Percentiles rank a stretch among this genome's conserved stretches.
phyloP scores from a whole-genome alignment of 1,140 invertebrate species.

The Anastrepha ludens region DNA sequence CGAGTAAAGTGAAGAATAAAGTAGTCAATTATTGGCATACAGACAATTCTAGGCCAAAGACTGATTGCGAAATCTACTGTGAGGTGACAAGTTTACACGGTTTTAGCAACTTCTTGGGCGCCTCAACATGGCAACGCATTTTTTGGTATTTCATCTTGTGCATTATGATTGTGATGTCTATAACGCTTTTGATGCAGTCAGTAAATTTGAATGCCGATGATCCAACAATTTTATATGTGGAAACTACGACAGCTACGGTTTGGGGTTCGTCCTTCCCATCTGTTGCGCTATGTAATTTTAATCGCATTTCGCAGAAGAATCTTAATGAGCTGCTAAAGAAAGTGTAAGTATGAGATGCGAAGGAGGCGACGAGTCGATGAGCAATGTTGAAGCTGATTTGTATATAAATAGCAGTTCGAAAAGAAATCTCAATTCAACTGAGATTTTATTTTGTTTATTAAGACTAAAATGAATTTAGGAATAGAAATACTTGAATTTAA shows the following conservation, averaged over 20 bases:
- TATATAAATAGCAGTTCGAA: too few species aligned
- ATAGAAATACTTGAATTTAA: too few species aligned
- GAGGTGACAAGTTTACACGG: slow-evolving; percentile 74
- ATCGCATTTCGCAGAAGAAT: slow-evolving; percentile 71
- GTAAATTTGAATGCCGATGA: slow-evolving; percentile 71
- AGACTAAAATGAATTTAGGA: too few species aligned
- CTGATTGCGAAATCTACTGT: slow-evolving; percentile 73
- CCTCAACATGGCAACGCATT: slow-evolving; percentile 68
- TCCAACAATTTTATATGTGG: slow-evolving; percentile 76
- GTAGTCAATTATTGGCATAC: too few species aligned
- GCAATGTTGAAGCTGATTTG: too few species aligned
- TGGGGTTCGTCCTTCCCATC: slow-evolving; percentile 82
- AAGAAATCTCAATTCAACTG: too few species aligned
- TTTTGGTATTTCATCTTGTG: slow-evolving; percentile 75
- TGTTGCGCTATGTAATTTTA: slow-evolving; percentile 81
- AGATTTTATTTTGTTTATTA: too few species aligned
- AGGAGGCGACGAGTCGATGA: too few species aligned
- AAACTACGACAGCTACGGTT: slow-evolving; percentile 79
- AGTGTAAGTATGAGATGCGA: background rate
- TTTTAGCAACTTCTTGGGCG: slow-evolving; percentile 66
- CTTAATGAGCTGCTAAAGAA: background rate
- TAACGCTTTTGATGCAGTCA: slow-evolving; percentile 68
- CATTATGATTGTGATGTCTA: slow-evolving; percentile 69
- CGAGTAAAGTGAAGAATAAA: too few species aligned
- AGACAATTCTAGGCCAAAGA: slow-evolving; percentile 56